A percentile compares a stretch with the other conserved stretches of the same genome.
Conservation (phyloP, 2,113 vertebrate genomes). For the Malaclemys terrapin region DNA sequence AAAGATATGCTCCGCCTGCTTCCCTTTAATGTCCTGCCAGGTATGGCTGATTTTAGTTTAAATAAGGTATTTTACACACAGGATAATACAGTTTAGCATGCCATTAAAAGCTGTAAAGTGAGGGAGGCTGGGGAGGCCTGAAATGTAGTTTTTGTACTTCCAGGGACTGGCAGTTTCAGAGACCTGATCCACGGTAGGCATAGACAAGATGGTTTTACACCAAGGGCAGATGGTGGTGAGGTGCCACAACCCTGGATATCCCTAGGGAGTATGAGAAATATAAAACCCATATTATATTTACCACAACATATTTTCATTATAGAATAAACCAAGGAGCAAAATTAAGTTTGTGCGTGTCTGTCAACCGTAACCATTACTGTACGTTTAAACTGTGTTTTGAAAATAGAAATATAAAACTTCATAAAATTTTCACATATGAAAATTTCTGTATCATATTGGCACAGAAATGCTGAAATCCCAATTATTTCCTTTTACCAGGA, state of each 20-base stretch:
- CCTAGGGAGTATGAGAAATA: not conserved
- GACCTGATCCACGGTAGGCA: not conserved
- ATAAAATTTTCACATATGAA: not conserved
- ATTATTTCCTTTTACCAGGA: not conserved
- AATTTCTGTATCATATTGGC: not conserved
- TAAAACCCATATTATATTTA: not conserved
- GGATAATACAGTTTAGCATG: too few species aligned
- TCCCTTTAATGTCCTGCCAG: too few species aligned
- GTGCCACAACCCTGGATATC: not conserved
- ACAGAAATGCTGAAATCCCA: not conserved
- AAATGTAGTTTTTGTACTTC: not conserved
- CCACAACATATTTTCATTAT: not conserved
- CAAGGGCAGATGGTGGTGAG: not conserved
- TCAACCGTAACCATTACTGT: not conserved
- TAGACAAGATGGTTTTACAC: not conserved
- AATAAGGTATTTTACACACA: too few species aligned
- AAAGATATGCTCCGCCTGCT: too few species aligned
- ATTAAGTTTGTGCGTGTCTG: not conserved
- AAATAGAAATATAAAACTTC: not conserved
- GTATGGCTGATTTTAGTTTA: too few species aligned
- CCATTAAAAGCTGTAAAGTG: not conserved
- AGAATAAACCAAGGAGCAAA: not conserved
- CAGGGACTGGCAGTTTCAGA: not conserved
- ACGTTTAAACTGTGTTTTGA: not conserved
- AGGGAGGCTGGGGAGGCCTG: not conserved